Evolutionary conservation across 2,797 vertebrate species (phyloP), one percentile per base, ranked within the genome.

Genomic region (Spatula versicolor): DNA sequence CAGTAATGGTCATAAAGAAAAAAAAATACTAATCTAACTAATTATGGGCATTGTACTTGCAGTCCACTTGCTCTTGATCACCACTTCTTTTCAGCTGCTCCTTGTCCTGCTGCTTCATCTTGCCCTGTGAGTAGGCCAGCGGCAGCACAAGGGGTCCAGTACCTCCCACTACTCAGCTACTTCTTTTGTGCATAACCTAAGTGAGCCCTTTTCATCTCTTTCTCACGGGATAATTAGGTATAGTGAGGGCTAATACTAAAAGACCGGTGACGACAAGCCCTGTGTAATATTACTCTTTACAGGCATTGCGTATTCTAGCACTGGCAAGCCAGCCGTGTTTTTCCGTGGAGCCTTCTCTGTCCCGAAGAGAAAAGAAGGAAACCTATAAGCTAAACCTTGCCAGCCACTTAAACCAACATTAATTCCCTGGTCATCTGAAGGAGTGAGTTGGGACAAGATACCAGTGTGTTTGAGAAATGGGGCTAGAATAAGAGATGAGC

Each of bases 21-120:
- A 85, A 90, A 90, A 92, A 76, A 69, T 33, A 48, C 77, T 82
- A 48, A n/a, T 84, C 85, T 90, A 64, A 16, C 76, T 96, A 93
- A 94, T 94, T 96, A 97, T 1, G 3, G 69, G 37, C 74, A 94
- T 93, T 95, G 88, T 90, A 56, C 79, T 94, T 0, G 0, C 81
- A 86, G 85, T 41, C 83, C 80, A 74, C 88, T 93, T 82, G 83
- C 90, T 86, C 91, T 90, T 72, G 74, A 93, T 94, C 95, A 88
- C 82, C 64, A 45, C 39, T 91, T 92, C 72, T 75, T 58, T 80
- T 58, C 37, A 80, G 73, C 77, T 77, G 35, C 37, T 92, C 77
- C 80, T 92, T 82, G n/a, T 64, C 33, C 39, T 69, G 25, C 69
- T 63, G 66, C 37, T 67, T 74, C 71, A 48, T 76, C 67, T 73